These are phyloP conservation scores for Meganola albula DNA, from an alignment of 2,888 invertebrate species.

Conservation along the genomic window DNA sequence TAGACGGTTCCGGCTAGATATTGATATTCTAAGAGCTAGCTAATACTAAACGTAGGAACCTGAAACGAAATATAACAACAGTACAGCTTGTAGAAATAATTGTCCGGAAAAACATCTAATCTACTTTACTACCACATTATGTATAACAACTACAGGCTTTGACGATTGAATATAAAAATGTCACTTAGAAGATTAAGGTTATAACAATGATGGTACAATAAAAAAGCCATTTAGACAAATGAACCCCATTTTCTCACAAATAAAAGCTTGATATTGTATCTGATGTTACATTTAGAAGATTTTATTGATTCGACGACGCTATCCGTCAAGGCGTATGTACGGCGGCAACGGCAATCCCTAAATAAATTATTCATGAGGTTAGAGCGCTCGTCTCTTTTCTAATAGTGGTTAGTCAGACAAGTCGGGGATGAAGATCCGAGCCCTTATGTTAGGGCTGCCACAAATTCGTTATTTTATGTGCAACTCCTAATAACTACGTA, in stretches of 20 bases:
- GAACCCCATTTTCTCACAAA: slow-evolving; percentile 21
- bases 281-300: slow-evolving; percentile 37
- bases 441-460: too few relatives aligned
- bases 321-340: slow-evolving; percentile 44
- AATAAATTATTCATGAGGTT: slow-evolving; percentile 48
- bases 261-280: slow-evolving; percentile 32
- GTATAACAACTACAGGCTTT: background rate
- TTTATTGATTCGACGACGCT: slow-evolving; percentile 46
- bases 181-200: background rate
- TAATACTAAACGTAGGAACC: too few relatives aligned
- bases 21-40: too few relatives aligned
- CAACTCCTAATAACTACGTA: too few relatives aligned
- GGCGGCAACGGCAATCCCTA: slow-evolving; percentile 42
- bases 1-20: too few relatives aligned
- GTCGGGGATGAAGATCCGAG: slow-evolving; percentile 24
- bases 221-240: slow-evolving; percentile 25
- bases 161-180: slow-evolving; percentile 3
- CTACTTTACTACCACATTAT: background rate
- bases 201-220: slow-evolving; percentile 21
- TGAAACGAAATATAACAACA: too few relatives aligned
- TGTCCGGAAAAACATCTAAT: too few relatives aligned
- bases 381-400: slow-evolving; percentile 34
- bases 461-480: too few relatives aligned
- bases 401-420: slow-evolving; percentile 50
- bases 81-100: too few relatives aligned